These are phyloP conservation scores for Cremastobaeus sp. DNA, from an alignment of 2,888 invertebrate genomes.

Conservation along the genomic window DNA sequence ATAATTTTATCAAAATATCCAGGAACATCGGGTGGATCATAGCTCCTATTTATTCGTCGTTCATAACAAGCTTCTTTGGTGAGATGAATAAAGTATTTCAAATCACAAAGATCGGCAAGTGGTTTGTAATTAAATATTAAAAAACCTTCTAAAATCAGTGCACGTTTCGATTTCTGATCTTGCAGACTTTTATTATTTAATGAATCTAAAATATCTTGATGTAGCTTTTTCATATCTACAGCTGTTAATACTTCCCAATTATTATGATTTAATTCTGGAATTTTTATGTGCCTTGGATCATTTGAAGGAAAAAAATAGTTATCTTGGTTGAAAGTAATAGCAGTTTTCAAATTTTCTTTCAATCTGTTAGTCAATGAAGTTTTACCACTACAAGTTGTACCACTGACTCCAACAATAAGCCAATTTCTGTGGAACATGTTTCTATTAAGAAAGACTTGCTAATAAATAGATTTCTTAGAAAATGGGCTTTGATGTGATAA, in stretches of 20 bases:
- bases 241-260: constrained; percentile 87
- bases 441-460: neutral
- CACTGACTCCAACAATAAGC: constrained; percentile 85
- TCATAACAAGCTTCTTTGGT: constrained; percentile 83
- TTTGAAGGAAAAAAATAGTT: constrained; percentile 85
- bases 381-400: constrained; percentile 92
- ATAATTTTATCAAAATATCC: constrained; percentile 93
- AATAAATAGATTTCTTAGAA: neutral
- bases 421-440: constrained; percentile 78
- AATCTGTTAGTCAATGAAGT: constrained; percentile 84
- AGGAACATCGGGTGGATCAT: constrained; percentile 91
- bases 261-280: constrained; percentile 84
- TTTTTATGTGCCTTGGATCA: constrained; percentile 83
- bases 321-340: constrained; percentile 85
- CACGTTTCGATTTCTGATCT: constrained; percentile 72
- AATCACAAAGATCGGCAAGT: constrained; percentile 83
- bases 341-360: constrained; percentile 76
- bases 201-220: constrained; percentile 79
- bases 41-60: constrained; percentile 83
- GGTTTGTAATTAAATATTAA: constrained; percentile 85
- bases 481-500: too few species aligned
- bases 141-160: constrained; percentile 88
- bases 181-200: constrained; percentile 69
- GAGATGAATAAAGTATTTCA: constrained; percentile 87
- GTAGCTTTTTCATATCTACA: constrained; percentile 86